Conservation (phyloP, 2,797 vertebrate genomes). For the Labeo calbasu region DNA sequence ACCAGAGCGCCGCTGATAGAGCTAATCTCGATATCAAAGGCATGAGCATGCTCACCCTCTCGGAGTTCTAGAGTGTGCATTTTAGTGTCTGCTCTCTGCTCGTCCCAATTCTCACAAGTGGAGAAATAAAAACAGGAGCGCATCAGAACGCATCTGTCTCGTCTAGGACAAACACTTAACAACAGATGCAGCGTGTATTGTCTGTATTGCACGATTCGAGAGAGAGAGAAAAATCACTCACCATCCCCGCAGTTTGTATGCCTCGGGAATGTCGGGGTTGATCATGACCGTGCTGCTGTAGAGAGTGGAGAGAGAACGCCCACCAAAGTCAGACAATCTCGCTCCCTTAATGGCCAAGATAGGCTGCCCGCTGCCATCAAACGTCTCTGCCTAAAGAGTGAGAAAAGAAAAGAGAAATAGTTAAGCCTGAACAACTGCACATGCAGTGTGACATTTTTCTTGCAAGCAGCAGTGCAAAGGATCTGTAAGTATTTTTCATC, state of each 20-base stretch:
- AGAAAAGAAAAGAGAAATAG: conserved; percentile 10
- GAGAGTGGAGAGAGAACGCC: conserved; percentile 90
- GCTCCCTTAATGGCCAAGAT: conserved; percentile 93
- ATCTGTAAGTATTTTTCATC: background rate
- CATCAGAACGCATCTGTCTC: conserved; percentile 40
- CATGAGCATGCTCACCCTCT: conserved; percentile 60
- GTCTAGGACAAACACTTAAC: conserved; percentile 22
- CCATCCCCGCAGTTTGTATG: conserved; percentile 95
- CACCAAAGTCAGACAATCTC: conserved; percentile 93
- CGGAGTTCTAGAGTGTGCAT: conserved; percentile 62
- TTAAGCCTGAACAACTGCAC: background rate
- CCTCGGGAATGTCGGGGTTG: conserved; percentile 96
- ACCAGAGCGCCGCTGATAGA: conserved; percentile 48
- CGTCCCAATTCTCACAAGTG: conserved; percentile 53
- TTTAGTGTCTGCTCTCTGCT: conserved; percentile 53
- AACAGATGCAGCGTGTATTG: background rate
- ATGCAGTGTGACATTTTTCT: background rate
- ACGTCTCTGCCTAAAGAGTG: conserved; percentile 87
- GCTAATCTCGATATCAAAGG: conserved; percentile 74
- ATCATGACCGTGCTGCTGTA: conserved; percentile 90
- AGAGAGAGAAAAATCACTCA: conserved; percentile 68
- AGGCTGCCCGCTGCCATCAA: conserved; percentile 91
- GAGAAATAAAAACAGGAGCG: conserved; percentile 24
- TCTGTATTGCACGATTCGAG: conserved; percentile 8
- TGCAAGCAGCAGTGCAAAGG: conserved; percentile 2